Base-by-base conservation (phyloP, 2,888 invertebrate genomes). In the Cryptocephalus moraei region DNA sequence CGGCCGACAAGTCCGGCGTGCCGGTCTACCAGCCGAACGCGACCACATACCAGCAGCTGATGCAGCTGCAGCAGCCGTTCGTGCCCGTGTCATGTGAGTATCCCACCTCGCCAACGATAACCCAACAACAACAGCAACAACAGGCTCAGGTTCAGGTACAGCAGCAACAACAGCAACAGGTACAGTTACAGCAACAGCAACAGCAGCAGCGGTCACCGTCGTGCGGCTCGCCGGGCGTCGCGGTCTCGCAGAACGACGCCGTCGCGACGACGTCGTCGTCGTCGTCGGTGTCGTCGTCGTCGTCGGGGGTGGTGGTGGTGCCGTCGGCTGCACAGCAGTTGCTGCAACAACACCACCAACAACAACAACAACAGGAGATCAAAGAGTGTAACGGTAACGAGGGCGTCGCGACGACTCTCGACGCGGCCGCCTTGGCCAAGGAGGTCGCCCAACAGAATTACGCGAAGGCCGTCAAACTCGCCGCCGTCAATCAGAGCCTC, bases 71-170 rank as follows among this genome's bases (percentile, higher is more conserved):
- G 77, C 91, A 91, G 83, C 92, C 91, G 75, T 92, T 91, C 81
- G 91, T 92, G 84, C 91, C 92, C 84, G 91, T 92, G 80, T 91
- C 93, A 88, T 93, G 92, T 93, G 92, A 94, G 92, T 91, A 88
- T 86, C 80, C 82, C 78, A 79, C 79, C 77, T 79, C 82, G 75
- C 79, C 81, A 73, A 77, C 79, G 69, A 69, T 72, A 65, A 73
- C 61, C 46, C 73, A 59, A 50, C 56, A 52, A 53, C 51, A 36
- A 36, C 36, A 34, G n/a, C n/a, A n/a, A n/a, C n/a, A n/a, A n/a
- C n/a, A n/a, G n/a, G n/a, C n/a, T n/a, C n/a, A 51, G 51, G 51
- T 51, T 46, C 52, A 57, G 51, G 56, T 56, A 45, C 56, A 57
- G 45, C 55, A 57, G 59, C 70, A 73, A 50, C 48, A 12, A 41